Evolutionary conservation across 2,888 invertebrate genomes (phyloP).

Genomic region (Aphodius sticticus): DNA sequence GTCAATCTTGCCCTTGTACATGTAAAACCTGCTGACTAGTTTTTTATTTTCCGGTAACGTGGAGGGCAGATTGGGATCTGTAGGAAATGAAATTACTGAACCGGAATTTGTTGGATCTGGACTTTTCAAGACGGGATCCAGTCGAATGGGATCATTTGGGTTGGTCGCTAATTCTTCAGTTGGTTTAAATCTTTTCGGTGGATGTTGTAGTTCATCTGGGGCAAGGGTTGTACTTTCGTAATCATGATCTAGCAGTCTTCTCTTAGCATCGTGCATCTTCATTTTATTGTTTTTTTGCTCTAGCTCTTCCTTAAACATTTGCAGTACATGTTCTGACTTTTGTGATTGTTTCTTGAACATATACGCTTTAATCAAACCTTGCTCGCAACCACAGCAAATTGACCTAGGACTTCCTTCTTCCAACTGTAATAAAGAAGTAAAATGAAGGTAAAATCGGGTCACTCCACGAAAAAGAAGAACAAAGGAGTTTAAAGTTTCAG

Average conservation of each 20-base stretch:
- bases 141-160: background rate
- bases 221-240: slow-evolving; percentile 21
- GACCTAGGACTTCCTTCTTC: background rate
- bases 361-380: slow-evolving; percentile 27
- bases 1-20: background rate
- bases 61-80: background rate
- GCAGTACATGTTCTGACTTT: slow-evolving; percentile 24
- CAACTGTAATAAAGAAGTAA: background rate
- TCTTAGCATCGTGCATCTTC: background rate
- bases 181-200: background rate
- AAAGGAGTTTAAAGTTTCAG: too few relatives aligned
- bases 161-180: background rate
- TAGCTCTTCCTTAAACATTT: slow-evolving; percentile 26
- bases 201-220: background rate
- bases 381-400: slow-evolving; percentile 26
- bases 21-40: background rate
- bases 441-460: too few relatives aligned
- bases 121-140: too few relatives aligned
- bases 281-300: background rate
- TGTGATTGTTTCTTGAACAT: slow-evolving; percentile 26
- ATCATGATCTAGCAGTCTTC: slow-evolving; percentile 27
- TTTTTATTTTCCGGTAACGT: background rate
- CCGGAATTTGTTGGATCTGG: background rate
- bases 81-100: background rate
- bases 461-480: too few relatives aligned